Evolutionary conservation across 2,113 vertebrate species (phyloP), one percentile per base, ranked within the genome.

Genomic region (Delphinapterus leucas): DNA sequence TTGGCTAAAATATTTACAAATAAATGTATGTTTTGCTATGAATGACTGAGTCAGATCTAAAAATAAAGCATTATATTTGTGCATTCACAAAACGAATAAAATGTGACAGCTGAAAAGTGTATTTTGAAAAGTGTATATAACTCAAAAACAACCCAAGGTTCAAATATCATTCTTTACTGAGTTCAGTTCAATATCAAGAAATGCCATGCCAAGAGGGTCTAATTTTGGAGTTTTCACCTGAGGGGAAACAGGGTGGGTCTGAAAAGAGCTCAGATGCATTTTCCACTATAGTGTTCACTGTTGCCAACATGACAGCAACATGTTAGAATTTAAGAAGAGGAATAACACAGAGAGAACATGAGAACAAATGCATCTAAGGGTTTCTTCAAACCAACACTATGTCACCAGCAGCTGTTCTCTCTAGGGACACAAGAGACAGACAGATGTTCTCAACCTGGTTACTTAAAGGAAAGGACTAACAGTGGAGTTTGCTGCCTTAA

Each of bases 151-250:
- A 87, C 49, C 13, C 82, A 71, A 84, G 95, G 74, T 96, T 96
- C 92, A 96, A 90, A 63, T 25, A 68, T 90, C 81, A 81, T 81
- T 96, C 90, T 96, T 94, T 5, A 55, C 55, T 47, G 25, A 92
- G 80, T 96, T 96, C 90, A 90, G 61, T 68, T 88, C 74, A 87
- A 63, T 77, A 88, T 82, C 94, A 82, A 90, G 74, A 96, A 98
- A 82, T 47, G 47, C 41, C 95, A 96, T 0, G 53, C n/a, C 71
- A 77, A 82, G n/a, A 76, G 67, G 68, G 20, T 79, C 84, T 70
- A 82, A 79, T 90, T 95, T 88, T 67, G 77, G 88, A 25, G 17
- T 79, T 77, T 61, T 61, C 47, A 90, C 60, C 71, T 70, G 44
- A 58, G 65, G 82, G 63, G 81, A 82, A 96, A 61, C 33, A 65